phyloP scores from a whole-genome alignment of 2,797 vertebrate genomes.

The Anguilla megastoma region DNA sequence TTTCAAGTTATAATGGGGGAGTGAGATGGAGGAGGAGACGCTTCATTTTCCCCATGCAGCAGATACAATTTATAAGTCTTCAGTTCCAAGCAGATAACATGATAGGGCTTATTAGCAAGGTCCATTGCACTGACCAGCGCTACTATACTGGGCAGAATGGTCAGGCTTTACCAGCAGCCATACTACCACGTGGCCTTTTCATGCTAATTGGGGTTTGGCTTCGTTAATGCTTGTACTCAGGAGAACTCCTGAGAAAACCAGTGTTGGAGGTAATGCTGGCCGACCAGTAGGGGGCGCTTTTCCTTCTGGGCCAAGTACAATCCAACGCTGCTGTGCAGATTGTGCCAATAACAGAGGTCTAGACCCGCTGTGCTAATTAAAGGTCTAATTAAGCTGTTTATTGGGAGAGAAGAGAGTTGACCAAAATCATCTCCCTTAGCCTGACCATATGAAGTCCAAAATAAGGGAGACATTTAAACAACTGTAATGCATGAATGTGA shows the following conservation, averaged over 20 bases:
- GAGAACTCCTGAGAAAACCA: not conserved
- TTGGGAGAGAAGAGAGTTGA: not conserved
- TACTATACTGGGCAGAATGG: not conserved
- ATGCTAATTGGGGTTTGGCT: not conserved
- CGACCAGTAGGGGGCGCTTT: not conserved
- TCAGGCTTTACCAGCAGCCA: not conserved
- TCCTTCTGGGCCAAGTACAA: not conserved
- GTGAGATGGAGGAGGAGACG: not conserved
- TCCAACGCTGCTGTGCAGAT: not conserved
- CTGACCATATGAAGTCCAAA: not conserved
- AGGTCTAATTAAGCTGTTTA: not conserved
- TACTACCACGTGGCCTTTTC: not conserved
- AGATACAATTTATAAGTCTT: not conserved
- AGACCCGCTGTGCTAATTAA: not conserved
- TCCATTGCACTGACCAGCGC: not conserved
- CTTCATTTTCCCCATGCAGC: not conserved
- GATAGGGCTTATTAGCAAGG: not conserved
- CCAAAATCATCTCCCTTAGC: not conserved
- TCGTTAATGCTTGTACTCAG: not conserved
- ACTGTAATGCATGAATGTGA: not conserved
- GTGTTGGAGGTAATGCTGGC: not conserved
- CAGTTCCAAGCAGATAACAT: not conserved
- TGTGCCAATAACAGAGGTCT: not conserved
- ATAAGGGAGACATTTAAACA: not conserved
- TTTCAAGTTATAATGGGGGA: slow-evolving; percentile 8